These are phyloP conservation scores for Ptiloglossa arizonensis DNA, from an alignment of 1,140 invertebrate species.

Conservation along the genomic window DNA sequence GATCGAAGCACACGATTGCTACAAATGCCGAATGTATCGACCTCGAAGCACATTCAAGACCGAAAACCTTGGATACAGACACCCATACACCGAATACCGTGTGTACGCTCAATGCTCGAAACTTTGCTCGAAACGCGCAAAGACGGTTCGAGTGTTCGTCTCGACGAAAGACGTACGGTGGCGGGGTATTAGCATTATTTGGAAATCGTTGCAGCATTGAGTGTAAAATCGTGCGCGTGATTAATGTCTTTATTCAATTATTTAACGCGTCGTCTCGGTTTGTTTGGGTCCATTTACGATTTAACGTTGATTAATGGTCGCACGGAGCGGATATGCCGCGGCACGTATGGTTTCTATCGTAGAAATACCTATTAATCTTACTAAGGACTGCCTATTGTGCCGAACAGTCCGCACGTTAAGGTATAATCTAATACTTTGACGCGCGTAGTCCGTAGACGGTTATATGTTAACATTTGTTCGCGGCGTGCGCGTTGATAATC, in stretches of 20 bases:
- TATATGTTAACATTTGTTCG: not conserved
- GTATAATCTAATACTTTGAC: constrained; percentile 11
- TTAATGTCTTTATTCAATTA: constrained; percentile 41
- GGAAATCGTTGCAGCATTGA: not conserved
- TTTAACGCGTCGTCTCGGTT: constrained; percentile 37
- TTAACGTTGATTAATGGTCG: constrained; percentile 39
- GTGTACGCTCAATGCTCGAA: too few species aligned
- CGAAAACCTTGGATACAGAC: too few species aligned
- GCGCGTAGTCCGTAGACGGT: not conserved
- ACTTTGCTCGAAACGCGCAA: too few species aligned
- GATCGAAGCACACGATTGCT: too few species aligned
- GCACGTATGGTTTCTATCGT: constrained; percentile 11
- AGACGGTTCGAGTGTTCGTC: too few species aligned
- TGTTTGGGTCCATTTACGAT: constrained; percentile 45
- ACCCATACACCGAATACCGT: too few species aligned
- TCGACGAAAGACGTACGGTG: not conserved
- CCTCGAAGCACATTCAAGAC: too few species aligned
- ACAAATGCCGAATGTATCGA: too few species aligned
- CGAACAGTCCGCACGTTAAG: constrained; percentile 1
- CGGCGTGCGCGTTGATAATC: not conserved
- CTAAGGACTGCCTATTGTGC: constrained; percentile 24
- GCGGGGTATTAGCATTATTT: not conserved
- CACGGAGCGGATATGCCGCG: not conserved
- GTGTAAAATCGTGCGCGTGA: not conserved
- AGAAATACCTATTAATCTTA: constrained; percentile 45